Percentiles rank a stretch among this genome's conserved stretches.
phyloP scores from a whole-genome alignment of 2,797 vertebrate species.

The Oreortyx pictus region DNA sequence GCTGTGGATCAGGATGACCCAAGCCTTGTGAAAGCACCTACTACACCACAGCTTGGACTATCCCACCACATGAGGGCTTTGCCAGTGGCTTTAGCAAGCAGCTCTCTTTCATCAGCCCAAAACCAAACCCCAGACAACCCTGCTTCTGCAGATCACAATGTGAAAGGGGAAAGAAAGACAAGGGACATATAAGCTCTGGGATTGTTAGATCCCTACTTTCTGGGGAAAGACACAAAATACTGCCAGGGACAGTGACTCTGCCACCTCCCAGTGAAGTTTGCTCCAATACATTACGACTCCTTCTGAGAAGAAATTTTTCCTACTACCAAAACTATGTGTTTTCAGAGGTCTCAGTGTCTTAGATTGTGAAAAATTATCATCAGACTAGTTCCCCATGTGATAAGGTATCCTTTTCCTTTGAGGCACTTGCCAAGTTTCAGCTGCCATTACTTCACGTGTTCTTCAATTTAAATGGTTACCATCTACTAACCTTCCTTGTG shows the following conservation, averaged over 20 bases:
- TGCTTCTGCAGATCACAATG: neutral
- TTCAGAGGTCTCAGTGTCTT: neutral
- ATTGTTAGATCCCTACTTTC: neutral
- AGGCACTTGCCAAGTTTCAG: constrained; percentile 37
- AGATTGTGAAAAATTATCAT: neutral
- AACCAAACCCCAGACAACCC: neutral
- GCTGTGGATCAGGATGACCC: accelerated
- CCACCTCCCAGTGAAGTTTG: no score
- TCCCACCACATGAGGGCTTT: neutral
- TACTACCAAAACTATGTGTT: neutral
- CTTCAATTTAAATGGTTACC: constrained; percentile 56
- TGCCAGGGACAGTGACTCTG: no score
- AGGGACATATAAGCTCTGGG: neutral
- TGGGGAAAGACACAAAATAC: neutral
- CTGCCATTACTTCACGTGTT: constrained; percentile 15
- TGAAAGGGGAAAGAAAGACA: neutral
- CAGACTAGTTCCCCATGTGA: neutral
- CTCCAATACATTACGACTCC: no score
- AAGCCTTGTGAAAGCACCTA: neutral
- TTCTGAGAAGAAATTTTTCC: no score
- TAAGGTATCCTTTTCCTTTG: neutral
- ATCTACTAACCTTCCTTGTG: constrained; percentile 33
- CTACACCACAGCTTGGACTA: neutral
- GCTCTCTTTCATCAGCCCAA: neutral
- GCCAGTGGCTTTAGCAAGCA: neutral